Conservation (phyloP, 2,888 invertebrate species). For the Empis livida region DNA sequence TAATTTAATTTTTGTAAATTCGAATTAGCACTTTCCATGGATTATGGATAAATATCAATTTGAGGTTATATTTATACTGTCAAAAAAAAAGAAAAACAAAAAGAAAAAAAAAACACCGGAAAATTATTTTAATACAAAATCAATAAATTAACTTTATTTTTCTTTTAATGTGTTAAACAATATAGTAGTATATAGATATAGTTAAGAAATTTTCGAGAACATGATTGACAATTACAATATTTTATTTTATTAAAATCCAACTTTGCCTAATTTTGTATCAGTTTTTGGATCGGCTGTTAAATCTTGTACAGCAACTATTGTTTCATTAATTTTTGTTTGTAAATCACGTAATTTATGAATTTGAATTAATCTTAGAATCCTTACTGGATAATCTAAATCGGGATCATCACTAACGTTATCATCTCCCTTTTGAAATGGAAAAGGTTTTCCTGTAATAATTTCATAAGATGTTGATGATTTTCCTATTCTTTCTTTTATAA, state of each 20-base stretch:
- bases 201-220: background rate
- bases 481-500: constrained; percentile 46
- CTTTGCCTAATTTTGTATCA: constrained; percentile 85
- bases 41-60: no score
- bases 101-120: no score
- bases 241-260: constrained; percentile 47
- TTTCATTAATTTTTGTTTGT: constrained; percentile 89
- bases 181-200: no score
- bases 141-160: no score
- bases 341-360: constrained; percentile 43
- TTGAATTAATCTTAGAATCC: constrained; percentile 61
- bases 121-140: no score
- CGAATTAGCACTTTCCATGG: no score
- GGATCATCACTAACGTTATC: constrained; percentile 55
- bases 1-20: no score
- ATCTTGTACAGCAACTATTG: constrained; percentile 81
- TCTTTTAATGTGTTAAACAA: no score
- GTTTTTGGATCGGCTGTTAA: constrained; percentile 96
- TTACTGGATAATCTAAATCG: constrained; percentile 55
- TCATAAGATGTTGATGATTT: constrained; percentile 36
- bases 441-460: constrained; percentile 43
- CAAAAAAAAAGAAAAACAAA: no score
- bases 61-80: no score
- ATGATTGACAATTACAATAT: background rate
- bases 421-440: constrained; percentile 50